Percentiles rank a stretch among this genome's conserved stretches.
These are phyloP conservation scores for Garra rufa DNA, from an alignment of 2,113 vertebrate genomes.

Conservation along the genomic window DNA sequence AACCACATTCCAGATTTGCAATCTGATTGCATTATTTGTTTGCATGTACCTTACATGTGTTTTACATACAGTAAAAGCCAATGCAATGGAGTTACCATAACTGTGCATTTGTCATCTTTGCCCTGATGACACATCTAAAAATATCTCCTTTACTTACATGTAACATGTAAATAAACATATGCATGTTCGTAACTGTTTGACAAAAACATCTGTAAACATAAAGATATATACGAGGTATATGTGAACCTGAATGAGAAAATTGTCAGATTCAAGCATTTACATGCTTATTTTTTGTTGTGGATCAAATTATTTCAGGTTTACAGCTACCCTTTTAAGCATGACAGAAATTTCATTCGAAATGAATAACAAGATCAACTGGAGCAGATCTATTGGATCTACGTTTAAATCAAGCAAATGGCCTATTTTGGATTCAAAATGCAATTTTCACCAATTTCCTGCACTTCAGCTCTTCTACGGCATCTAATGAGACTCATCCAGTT, in stretches of 20 bases:
- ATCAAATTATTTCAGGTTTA: neutral
- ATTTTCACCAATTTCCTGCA: neutral
- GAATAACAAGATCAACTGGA: too few species aligned
- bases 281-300: too few species aligned
- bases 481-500: constrained; percentile 1
- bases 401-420: neutral
- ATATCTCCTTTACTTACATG: neutral
- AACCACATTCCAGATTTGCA: neutral
- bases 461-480: neutral
- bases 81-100: neutral
- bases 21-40: too few species aligned
- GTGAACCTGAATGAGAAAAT: too few species aligned
- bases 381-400: neutral
- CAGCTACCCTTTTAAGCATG: neutral
- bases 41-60: too few species aligned
- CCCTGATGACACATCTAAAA: neutral
- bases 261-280: too few species aligned
- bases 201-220: too few species aligned
- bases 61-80: neutral
- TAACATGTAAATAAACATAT: too few species aligned
- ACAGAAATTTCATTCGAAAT: neutral
- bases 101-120: neutral
- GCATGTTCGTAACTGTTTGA: too few species aligned
- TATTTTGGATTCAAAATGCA: neutral
- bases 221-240: too few species aligned